A percentile compares a stretch with the other conserved stretches of the same genome.
These are phyloP conservation scores for Melipona bicolor DNA, from an alignment of 2,888 invertebrate species.

Conservation along the genomic window DNA sequence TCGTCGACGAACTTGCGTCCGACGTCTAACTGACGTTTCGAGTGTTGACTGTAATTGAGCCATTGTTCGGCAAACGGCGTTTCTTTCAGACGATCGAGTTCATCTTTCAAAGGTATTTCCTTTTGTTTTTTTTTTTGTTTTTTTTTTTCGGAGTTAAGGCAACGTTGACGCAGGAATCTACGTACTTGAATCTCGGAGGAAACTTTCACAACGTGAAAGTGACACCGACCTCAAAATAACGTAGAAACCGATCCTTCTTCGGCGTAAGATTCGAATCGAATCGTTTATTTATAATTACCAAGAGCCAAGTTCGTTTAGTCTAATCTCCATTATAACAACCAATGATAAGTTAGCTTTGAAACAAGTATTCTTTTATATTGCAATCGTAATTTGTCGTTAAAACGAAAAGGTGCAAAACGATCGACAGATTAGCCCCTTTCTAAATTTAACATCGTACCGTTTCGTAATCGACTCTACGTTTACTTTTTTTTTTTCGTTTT, in stretches of 20 bases:
- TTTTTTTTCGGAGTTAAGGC: background rate
- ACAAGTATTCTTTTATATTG: too few relatives aligned
- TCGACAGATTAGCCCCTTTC: conserved; percentile 27
- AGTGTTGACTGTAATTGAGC: conserved; percentile 22
- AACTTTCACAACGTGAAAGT: background rate
- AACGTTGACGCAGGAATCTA: background rate
- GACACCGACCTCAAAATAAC: too few relatives aligned
- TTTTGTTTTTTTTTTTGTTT: too few relatives aligned
- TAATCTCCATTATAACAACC: too few relatives aligned
- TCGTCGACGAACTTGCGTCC: conserved; percentile 30
- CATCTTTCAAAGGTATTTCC: background rate
- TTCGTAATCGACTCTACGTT: conserved; percentile 10
- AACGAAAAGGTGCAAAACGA: too few relatives aligned
- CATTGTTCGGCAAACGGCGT: conserved; percentile 2
- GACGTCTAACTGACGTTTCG: conserved; percentile 19
- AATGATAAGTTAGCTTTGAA: too few relatives aligned
- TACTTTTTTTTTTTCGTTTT: background rate
- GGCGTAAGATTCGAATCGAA: background rate
- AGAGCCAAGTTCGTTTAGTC: too few relatives aligned
- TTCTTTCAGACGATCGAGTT: background rate
- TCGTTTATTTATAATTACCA: too few relatives aligned
- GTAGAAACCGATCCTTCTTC: background rate
- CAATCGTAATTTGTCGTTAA: too few relatives aligned
- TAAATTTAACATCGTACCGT: background rate
- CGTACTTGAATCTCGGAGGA: too few relatives aligned